Evolutionary conservation across 37 sponge, comb jelly and placozoan species (phyloP).

Genomic region (Aphrocallistes beatrix): DNA sequence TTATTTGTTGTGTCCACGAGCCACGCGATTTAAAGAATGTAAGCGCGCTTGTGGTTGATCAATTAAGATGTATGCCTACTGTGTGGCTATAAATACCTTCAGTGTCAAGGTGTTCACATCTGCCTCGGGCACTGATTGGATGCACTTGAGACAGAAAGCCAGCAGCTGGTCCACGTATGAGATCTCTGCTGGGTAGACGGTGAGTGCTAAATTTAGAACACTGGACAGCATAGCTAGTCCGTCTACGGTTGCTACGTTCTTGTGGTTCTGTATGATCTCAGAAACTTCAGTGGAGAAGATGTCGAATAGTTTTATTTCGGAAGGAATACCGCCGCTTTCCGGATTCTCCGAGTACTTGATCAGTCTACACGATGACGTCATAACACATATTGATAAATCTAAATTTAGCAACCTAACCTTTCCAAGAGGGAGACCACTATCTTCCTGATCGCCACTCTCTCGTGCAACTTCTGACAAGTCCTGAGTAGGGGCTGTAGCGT

Average conservation of each 20-base stretch:
- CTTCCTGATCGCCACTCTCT: conserved; percentile 80
- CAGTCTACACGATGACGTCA: background rate
- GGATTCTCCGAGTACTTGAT: conserved; percentile 57
- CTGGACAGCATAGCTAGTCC: conserved; percentile 68
- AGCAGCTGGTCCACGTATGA: conserved; percentile 88
- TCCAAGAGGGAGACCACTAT: conserved; percentile 85
- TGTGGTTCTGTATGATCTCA: conserved; percentile 63
- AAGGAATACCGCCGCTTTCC: conserved; percentile 75
- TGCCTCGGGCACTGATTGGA: background rate
- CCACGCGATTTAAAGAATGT: no score
- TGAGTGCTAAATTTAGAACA: conserved; percentile 83
- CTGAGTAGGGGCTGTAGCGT: conserved; percentile 72
- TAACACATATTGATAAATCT: no score
- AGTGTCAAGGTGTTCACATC: background rate
- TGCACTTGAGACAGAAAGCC: background rate
- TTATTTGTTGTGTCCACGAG: no score
- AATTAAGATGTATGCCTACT: background rate
- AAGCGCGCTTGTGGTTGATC: no score
- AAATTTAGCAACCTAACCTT: no score
- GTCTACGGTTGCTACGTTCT: conserved; percentile 70
- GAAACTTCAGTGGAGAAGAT: conserved; percentile 92
- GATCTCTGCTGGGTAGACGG: conserved; percentile 67
- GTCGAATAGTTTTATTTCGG: conserved; percentile 74
- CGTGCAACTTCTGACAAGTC: conserved; percentile 40
- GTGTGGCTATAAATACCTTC: background rate